A percentile compares a stretch with the other conserved stretches of the same genome.
Evolutionary conservation across 1,140 invertebrate species (phyloP).

Genomic region (Zelostemma sp.): DNA sequence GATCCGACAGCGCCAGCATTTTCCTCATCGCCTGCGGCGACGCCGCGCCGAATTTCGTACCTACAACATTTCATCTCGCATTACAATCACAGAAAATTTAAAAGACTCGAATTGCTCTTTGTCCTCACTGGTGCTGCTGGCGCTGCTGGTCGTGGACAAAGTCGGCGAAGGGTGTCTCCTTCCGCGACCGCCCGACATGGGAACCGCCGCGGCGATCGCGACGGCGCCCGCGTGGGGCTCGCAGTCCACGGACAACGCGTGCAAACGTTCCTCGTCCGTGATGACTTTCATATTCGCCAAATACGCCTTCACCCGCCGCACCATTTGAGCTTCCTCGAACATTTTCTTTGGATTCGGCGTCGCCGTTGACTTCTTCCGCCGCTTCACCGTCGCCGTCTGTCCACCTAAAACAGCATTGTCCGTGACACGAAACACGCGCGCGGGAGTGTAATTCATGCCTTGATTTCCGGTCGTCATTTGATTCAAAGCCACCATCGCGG

Average conservation of each 20-base stretch:
- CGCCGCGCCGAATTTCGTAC: conserved; percentile 87
- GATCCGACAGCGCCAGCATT: conserved; percentile 88
- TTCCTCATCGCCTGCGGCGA: conserved; percentile 96
- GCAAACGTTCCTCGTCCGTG: conserved; percentile 91
- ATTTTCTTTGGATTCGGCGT: conserved; percentile 97
- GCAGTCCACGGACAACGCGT: conserved; percentile 90
- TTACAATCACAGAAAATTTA: conserved; percentile 7
- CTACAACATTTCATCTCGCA: too few species aligned
- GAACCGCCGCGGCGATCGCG: conserved; percentile 70
- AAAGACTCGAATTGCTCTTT: too few species aligned
- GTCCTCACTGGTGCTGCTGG: conserved; percentile 89
- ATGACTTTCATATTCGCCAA: conserved; percentile 92
- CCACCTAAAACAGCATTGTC: conserved; percentile 49
- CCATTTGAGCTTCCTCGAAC: conserved; percentile 99
- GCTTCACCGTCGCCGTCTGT: conserved; percentile 84
- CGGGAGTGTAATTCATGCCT: conserved; percentile 41
- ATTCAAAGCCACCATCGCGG: conserved; percentile 90
- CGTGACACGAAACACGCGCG: too few species aligned
- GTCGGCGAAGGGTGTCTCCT: conserved; percentile 89
- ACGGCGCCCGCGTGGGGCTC: conserved; percentile 79
- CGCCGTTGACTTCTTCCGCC: conserved; percentile 90
- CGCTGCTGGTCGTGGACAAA: conserved; percentile 89
- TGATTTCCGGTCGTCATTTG: conserved; percentile 82
- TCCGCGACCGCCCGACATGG: conserved; percentile 69
- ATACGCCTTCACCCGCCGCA: conserved; percentile 95